Percentiles rank a stretch among this genome's conserved stretches.
These are phyloP conservation scores for Hydrochoerus hydrochaeris DNA, from an alignment of 2,113 vertebrate species.

Conservation along the genomic window DNA sequence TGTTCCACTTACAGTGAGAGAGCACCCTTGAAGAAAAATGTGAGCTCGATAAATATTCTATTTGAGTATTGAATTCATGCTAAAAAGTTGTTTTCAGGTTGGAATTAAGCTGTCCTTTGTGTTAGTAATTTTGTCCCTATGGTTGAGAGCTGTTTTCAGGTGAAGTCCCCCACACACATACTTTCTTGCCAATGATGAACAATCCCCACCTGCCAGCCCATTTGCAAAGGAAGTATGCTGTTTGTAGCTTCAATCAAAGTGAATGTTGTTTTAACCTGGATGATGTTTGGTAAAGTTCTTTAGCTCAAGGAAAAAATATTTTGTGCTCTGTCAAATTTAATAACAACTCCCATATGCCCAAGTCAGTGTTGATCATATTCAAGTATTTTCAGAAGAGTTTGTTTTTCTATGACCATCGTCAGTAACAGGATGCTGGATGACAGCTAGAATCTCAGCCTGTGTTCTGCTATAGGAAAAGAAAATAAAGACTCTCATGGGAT, in stretches of 20 bases:
- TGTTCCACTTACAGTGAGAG: not conserved
- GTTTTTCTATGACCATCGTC: slow-evolving; percentile 9
- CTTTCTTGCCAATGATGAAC: slow-evolving; percentile 41
- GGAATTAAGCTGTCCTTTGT: not conserved
- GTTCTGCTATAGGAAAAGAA: not conserved
- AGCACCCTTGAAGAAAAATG: not conserved
- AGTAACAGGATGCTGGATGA: not conserved
- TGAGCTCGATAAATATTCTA: not conserved
- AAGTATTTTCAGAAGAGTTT: slow-evolving; percentile 29
- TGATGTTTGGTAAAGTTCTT: slow-evolving; percentile 50
- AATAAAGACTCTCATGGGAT: not conserved
- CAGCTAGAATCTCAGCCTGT: not conserved
- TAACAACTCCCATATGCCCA: slow-evolving; percentile 42
- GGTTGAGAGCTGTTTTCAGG: not conserved
- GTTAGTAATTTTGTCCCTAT: not conserved
- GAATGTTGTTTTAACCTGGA: slow-evolving; percentile 52
- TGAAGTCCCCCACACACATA: not conserved
- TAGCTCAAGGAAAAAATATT: slow-evolving; percentile 57
- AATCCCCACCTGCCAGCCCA: not conserved
- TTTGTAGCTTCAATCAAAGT: slow-evolving; percentile 20
- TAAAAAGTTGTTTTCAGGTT: slow-evolving; percentile 24
- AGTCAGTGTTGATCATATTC: not conserved
- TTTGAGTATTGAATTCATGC: not conserved
- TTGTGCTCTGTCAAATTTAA: slow-evolving; percentile 57
- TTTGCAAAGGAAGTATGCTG: slow-evolving; percentile 26